Conservation (phyloP, 2,113 vertebrate species). For the Myotis yumanensis region DNA sequence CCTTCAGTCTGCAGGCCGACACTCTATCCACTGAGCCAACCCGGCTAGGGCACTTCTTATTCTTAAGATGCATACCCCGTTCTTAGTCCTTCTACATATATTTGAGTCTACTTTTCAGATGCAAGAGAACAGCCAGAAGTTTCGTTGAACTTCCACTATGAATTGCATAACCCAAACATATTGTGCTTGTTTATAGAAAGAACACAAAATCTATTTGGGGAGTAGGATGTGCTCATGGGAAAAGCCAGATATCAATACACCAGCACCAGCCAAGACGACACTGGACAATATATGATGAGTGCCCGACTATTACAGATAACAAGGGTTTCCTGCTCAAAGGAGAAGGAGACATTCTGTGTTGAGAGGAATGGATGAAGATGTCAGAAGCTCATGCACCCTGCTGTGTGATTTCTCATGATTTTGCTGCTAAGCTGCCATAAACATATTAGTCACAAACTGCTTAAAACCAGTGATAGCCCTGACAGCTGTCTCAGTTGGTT, state of each 20-base stretch:
- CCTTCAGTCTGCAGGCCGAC: no score
- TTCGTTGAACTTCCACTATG: neutral
- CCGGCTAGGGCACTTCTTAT: neutral
- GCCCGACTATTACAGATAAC: neutral
- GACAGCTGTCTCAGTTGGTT: neutral
- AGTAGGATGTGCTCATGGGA: conserved; percentile 17
- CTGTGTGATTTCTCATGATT: neutral
- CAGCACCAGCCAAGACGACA: neutral
- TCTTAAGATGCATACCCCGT: neutral
- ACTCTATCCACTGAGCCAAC: no score
- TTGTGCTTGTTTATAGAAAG: conserved; percentile 32
- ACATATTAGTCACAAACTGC: neutral
- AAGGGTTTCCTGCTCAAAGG: conserved; percentile 22
- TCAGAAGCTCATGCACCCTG: neutral
- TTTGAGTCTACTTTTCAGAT: neutral
- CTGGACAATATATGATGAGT: neutral
- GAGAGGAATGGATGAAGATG: neutral
- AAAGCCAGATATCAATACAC: neutral
- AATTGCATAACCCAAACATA: neutral
- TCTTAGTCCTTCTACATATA: neutral
- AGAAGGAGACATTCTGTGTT: neutral
- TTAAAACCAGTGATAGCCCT: neutral
- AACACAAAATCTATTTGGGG: neutral
- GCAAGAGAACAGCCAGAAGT: neutral
- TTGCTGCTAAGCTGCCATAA: neutral